phyloP scores from a whole-genome alignment of 2,113 vertebrate genomes.

The Hemiscyllium ocellatum region DNA sequence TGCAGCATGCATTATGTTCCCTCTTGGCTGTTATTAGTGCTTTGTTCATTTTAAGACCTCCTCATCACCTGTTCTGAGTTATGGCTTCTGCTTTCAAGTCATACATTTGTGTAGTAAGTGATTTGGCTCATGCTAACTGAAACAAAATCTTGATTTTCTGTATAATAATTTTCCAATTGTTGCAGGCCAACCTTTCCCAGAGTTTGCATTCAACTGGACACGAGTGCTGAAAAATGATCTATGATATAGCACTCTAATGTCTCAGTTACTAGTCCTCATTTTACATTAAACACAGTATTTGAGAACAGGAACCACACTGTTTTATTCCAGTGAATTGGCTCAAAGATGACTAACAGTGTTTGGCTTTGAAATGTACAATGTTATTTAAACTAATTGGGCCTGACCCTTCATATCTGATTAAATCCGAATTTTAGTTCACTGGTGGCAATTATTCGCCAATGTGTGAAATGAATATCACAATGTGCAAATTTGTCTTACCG shows the following conservation, averaged over 20 bases:
- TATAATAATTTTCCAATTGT: background rate
- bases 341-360: background rate
- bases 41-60: background rate
- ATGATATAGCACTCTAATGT: background rate
- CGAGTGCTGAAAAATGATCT: background rate
- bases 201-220: background rate
- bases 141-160: background rate
- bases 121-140: background rate
- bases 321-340: background rate
- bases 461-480: background rate
- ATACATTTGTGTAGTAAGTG: background rate
- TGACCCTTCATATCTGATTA: background rate
- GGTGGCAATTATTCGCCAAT: background rate
- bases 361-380: background rate
- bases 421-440: background rate
- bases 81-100: background rate
- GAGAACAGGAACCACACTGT: background rate
- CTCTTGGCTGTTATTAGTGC: background rate
- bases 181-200: background rate
- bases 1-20: background rate
- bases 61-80: background rate
- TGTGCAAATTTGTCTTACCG: background rate
- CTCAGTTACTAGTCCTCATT: background rate
- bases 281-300: background rate
- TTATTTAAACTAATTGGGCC: constrained; percentile 1